phyloP scores from a whole-genome alignment of 2,113 vertebrate genomes.

The Manacus vitellinus region DNA sequence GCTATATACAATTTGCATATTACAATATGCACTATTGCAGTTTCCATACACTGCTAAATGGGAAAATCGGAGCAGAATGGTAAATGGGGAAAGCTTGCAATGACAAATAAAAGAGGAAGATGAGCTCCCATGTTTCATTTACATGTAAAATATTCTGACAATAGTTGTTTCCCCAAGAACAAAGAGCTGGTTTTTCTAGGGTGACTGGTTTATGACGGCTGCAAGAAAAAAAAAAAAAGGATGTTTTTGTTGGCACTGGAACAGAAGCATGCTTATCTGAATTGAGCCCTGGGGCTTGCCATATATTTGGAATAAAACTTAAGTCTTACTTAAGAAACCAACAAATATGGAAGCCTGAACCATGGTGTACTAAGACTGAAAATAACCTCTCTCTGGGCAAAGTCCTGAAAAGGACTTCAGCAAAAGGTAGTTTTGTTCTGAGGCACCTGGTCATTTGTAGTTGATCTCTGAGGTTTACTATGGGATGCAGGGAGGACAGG shows the following conservation, averaged over 20 bases:
- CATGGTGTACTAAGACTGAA: not conserved
- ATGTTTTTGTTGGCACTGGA: constrained; percentile 44
- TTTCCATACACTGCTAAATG: constrained; percentile 66
- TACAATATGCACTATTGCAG: constrained; percentile 71
- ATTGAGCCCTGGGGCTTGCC: constrained; percentile 66
- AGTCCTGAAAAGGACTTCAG: not conserved
- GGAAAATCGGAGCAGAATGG: constrained; percentile 64
- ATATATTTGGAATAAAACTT: constrained; percentile 53
- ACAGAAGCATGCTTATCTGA: constrained; percentile 64
- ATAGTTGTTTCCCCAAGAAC: constrained; percentile 64
- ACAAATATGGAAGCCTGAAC: constrained; percentile 13
- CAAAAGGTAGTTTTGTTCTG: not conserved
- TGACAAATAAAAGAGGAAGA: constrained; percentile 66
- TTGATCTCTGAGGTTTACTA: not conserved
- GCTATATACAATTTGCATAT: constrained; percentile 78
- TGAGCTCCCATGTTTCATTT: constrained; percentile 65
- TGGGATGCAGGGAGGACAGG: not conserved
- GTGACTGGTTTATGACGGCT: constrained; percentile 69
- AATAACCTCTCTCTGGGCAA: not conserved
- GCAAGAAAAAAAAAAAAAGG: constrained; percentile 5
- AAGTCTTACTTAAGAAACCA: constrained; percentile 68
- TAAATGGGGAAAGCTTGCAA: constrained; percentile 61
- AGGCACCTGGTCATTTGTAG: not conserved
- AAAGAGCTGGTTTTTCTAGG: constrained; percentile 71
- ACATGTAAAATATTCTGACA: constrained; percentile 69